Conservation (phyloP, 2,888 invertebrate species). For the Alviniconcha strummeri region DNA sequence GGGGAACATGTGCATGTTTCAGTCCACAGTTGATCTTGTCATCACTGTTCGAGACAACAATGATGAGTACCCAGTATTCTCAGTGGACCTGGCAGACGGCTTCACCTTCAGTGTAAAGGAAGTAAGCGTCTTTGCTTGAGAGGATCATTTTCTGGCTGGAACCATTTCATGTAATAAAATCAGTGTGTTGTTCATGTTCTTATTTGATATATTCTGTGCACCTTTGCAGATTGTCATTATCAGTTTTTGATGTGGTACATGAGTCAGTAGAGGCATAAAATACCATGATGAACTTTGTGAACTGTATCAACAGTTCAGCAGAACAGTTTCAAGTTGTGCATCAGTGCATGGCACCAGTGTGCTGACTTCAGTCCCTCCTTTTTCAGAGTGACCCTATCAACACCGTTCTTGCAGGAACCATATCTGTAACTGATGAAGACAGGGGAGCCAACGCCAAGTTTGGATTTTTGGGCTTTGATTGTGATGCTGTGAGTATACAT, state of each 20-base stretch:
- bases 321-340: too few species aligned
- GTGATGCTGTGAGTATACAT: background rate
- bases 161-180: too few species aligned
- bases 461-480: background rate
- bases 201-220: background rate
- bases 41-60: slow-evolving; percentile 53
- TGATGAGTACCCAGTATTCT: slow-evolving; percentile 56
- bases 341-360: too few species aligned
- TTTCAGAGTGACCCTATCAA: slow-evolving; percentile 30
- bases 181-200: background rate
- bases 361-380: too few species aligned
- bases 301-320: too few species aligned
- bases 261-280: too few species aligned
- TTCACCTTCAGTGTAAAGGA: slow-evolving; percentile 32
- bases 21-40: slow-evolving; percentile 23
- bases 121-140: slow-evolving; percentile 17
- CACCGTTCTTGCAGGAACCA: background rate
- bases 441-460: background rate
- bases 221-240: background rate
- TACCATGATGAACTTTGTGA: too few species aligned
- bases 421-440: background rate
- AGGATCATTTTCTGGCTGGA: background rate
- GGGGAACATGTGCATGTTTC: background rate
- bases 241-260: background rate
- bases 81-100: slow-evolving; percentile 20